A percentile compares a stretch with the other conserved stretches of the same genome.
These are phyloP conservation scores for Plutella xylostella DNA, from an alignment of 2,888 invertebrate species.

Conservation along the genomic window DNA sequence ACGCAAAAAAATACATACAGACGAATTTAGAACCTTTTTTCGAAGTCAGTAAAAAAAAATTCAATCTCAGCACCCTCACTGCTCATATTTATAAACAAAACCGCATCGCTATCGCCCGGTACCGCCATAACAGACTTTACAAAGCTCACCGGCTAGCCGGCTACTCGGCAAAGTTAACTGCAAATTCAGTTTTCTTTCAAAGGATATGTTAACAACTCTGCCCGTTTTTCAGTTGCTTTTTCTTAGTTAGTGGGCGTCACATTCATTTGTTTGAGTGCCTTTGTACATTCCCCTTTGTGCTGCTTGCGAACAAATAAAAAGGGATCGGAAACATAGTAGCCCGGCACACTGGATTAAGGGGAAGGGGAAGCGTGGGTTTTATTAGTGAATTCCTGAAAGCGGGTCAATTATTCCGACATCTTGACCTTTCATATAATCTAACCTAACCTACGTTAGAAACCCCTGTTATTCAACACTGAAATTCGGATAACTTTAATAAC, in stretches of 20 bases:
- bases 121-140: too few species aligned
- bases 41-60: background rate
- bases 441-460: too few species aligned
- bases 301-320: background rate
- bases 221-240: background rate
- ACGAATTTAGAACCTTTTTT: background rate
- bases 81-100: background rate
- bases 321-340: background rate
- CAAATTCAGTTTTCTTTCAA: background rate
- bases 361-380: background rate
- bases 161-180: background rate
- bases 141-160: background rate
- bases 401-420: too few species aligned
- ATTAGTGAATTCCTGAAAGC: too few species aligned
- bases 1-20: background rate
- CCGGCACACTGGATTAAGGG: background rate
- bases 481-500: too few species aligned
- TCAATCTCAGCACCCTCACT: background rate
- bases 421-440: background rate
- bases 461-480: too few species aligned
- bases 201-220: background rate
- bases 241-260: conserved; percentile 2
- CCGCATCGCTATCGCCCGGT: background rate
- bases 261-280: conserved; percentile 3
- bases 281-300: background rate